Conservation (phyloP, 2,797 vertebrate species). For the Pachyuromys duprasi region DNA sequence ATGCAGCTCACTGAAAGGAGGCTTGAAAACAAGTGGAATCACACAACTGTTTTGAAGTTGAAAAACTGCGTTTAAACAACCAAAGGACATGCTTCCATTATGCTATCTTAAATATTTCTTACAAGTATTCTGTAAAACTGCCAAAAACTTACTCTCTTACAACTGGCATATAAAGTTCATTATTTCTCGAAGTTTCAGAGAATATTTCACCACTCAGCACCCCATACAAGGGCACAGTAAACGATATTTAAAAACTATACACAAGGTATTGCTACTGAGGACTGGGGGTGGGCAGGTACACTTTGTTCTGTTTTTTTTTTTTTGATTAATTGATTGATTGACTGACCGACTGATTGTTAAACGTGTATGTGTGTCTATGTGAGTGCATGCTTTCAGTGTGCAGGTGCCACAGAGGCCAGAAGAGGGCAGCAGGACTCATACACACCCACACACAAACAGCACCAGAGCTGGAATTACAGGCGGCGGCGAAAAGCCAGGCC, state of each 20-base stretch:
- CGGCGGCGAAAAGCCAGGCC: no score
- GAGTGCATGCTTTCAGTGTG: not conserved
- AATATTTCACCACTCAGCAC: not conserved
- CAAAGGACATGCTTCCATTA: not conserved
- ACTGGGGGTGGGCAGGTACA: no score
- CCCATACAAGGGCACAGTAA: not conserved
- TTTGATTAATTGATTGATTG: not conserved
- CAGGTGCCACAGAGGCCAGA: no score
- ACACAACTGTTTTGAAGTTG: slow-evolving; percentile 37
- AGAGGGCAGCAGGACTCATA: not conserved
- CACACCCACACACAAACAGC: no score
- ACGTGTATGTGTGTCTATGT: no score
- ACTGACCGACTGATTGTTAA: no score
- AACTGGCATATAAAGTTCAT: not conserved
- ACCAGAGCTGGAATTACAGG: not conserved
- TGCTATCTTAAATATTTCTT: not conserved
- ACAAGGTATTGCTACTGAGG: not conserved
- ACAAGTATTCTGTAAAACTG: not conserved
- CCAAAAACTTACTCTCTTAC: not conserved
- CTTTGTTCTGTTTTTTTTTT: not conserved
- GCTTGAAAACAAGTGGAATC: not conserved
- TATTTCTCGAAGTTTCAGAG: not conserved
- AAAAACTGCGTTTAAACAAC: slow-evolving; percentile 21
- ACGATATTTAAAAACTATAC: slow-evolving; percentile 19
- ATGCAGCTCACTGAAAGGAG: not conserved